phyloP scores from a whole-genome alignment of 2,113 vertebrate genomes.

The Acrocephalus kingi region DNA sequence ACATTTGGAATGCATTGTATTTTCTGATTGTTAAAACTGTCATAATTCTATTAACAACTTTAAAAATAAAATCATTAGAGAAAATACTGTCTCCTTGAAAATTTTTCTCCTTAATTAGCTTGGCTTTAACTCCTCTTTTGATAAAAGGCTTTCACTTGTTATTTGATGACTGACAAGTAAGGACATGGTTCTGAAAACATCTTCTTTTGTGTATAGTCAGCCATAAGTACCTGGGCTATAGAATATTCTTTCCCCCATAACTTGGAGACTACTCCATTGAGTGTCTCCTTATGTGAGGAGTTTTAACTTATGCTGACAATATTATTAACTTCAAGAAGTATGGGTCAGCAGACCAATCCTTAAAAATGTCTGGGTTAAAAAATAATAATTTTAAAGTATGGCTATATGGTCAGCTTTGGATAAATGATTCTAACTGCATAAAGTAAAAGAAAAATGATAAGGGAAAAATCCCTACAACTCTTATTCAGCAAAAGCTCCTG shows the following conservation, averaged over 20 bases:
- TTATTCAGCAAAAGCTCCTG: constrained; percentile 47
- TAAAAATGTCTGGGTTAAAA: background rate
- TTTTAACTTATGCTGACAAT: background rate
- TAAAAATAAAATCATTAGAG: constrained; percentile 26
- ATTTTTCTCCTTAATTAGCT: constrained; percentile 1
- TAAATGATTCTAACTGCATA: background rate
- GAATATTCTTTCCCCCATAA: constrained; percentile 13
- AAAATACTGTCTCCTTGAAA: constrained; percentile 2
- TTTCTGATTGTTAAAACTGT: constrained; percentile 47
- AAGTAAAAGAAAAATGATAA: background rate
- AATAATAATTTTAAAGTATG: background rate
- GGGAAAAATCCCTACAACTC: background rate
- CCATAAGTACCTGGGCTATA: background rate
- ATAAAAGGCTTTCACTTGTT: constrained; percentile 30
- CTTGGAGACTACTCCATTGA: background rate
- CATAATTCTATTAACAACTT: constrained; percentile 19
- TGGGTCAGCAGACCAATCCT: background rate
- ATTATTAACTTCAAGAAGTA: background rate
- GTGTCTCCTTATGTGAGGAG: background rate
- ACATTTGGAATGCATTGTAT: constrained; percentile 10
- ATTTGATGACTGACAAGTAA: constrained; percentile 23
- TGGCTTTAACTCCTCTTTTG: constrained; percentile 20
- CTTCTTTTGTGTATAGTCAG: background rate
- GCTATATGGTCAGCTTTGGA: background rate
- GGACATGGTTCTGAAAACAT: constrained; percentile 22